Base-by-base conservation (phyloP, 2,888 invertebrate species). In the Omphaloscelis lunosa region DNA sequence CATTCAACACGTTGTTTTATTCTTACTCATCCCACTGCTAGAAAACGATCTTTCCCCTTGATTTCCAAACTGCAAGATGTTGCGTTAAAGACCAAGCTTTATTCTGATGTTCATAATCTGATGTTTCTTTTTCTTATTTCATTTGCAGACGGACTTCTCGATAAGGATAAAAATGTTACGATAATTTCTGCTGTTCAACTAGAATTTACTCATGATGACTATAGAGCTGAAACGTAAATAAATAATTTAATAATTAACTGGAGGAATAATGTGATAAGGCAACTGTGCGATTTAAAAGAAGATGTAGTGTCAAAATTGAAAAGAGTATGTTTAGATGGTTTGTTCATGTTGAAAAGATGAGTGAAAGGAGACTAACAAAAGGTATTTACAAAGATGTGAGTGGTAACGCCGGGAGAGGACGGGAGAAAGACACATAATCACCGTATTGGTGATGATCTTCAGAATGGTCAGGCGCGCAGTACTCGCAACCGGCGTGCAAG, bases 91-190 rank as follows among this genome's bases (percentile, higher is more conserved):
- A n/a, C n/a, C 17, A 29, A 9, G 29, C 23, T 29, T 1, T 29
- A 29, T 29, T 66, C 20, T 34, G 34, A 34, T 34, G 34, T 34
- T 34, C 34, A 34, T 34, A 17, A 23, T n/a, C 4, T 20, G 17
- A 68, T n/a, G 23, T 68, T 34, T 34, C 17, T 20, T 45, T 0
- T 72, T 23, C 8, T 9, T 29, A 20, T 39, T 59, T 75, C 0
- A 3, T 56, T 78, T 51, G 15, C 75, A 78, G 78, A 51, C 1
- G 51, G 41, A 7, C 12, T 65, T 58, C 23, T 78, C 4, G 51
- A 27, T 58, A 11, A 34, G 20, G 75, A 75, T 8, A 29, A 75
- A 29, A 78, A 78, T 58, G 51, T 75, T 7, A 81, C 78, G 12
- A 17, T 78, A 34, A 20, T 0, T 4, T 74, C 75, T 12, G 12